A percentile compares a stretch with the other conserved stretches of the same genome.
Conservation (phyloP, 2,113 vertebrate genomes). For the Vidua macroura region DNA sequence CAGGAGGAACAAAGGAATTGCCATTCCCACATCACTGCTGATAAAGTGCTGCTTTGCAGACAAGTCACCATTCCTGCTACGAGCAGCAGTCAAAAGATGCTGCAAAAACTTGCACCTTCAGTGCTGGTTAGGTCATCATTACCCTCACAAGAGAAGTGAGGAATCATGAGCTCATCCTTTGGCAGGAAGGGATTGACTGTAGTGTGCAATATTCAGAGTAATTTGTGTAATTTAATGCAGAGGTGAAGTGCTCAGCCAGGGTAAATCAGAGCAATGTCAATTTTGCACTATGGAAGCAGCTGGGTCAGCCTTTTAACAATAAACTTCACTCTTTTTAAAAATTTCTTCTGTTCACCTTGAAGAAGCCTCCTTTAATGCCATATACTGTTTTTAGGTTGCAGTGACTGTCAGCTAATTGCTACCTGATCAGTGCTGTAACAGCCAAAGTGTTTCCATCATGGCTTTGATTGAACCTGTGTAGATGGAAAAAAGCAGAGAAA, state of each 20-base stretch:
- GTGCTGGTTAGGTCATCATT: constrained; percentile 14
- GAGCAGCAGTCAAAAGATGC: background rate
- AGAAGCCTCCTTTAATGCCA: background rate
- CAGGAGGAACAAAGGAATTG: background rate
- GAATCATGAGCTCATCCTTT: constrained; percentile 59
- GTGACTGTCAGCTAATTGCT: background rate
- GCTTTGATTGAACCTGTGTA: background rate
- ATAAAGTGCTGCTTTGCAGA: background rate
- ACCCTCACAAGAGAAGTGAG: constrained; percentile 20
- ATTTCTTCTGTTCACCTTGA: background rate
- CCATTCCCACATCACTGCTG: background rate
- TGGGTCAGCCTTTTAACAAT: constrained; percentile 2
- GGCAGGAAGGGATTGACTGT: constrained; percentile 31
- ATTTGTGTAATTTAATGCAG: constrained; percentile 60
- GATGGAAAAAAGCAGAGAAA: background rate
- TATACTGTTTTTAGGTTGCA: background rate
- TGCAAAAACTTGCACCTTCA: background rate
- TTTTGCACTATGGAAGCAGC: constrained; percentile 4
- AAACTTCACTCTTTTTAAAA: background rate
- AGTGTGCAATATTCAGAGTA: constrained; percentile 39
- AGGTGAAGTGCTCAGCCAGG: constrained; percentile 33
- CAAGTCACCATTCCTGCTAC: background rate
- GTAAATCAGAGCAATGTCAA: constrained; percentile 36
- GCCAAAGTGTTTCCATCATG: background rate
- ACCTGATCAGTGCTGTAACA: background rate